A percentile compares a stretch with the other conserved stretches of the same genome.
Evolutionary conservation across 2,113 vertebrate species (phyloP).

Genomic region (Anolis sagrei): DNA sequence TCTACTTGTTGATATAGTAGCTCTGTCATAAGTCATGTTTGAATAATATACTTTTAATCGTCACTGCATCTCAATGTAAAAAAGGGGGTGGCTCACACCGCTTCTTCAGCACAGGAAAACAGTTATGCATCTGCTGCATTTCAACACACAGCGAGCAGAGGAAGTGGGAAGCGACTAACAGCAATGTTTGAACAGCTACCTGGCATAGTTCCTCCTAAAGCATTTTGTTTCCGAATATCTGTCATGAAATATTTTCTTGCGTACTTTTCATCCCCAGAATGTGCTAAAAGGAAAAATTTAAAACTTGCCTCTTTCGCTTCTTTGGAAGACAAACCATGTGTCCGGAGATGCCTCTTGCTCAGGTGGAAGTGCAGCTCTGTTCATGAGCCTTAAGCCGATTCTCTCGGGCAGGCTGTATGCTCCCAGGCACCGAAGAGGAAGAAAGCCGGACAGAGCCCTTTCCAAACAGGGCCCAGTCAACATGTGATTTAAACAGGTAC

Average conservation of each 20-base stretch:
- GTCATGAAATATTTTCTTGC: rapidly evolving
- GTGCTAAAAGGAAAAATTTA: background rate
- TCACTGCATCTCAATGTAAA: background rate
- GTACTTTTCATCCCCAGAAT: rapidly evolving
- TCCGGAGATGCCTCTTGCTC: background rate
- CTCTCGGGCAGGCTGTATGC: background rate
- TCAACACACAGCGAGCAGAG: background rate
- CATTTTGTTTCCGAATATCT: background rate
- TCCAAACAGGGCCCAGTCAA: slow-evolving; percentile 24
- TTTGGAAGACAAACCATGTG: rapidly evolving
- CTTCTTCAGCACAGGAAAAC: background rate
- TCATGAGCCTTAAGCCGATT: background rate
- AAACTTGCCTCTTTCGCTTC: slow-evolving; percentile 28
- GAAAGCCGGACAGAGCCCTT: background rate
- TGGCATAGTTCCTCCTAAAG: background rate
- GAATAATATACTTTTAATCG: background rate
- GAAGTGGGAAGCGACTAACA: background rate
- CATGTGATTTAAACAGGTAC: slow-evolving; percentile 9
- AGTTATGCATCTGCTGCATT: background rate
- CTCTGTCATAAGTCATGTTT: background rate
- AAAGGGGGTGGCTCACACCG: background rate
- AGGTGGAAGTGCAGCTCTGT: background rate
- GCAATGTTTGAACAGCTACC: background rate
- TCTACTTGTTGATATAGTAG: background rate
- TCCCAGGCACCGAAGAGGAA: background rate